These are phyloP conservation scores for Ctenomys sociabilis DNA, from an alignment of 2,113 vertebrate species.

Conservation along the genomic window DNA sequence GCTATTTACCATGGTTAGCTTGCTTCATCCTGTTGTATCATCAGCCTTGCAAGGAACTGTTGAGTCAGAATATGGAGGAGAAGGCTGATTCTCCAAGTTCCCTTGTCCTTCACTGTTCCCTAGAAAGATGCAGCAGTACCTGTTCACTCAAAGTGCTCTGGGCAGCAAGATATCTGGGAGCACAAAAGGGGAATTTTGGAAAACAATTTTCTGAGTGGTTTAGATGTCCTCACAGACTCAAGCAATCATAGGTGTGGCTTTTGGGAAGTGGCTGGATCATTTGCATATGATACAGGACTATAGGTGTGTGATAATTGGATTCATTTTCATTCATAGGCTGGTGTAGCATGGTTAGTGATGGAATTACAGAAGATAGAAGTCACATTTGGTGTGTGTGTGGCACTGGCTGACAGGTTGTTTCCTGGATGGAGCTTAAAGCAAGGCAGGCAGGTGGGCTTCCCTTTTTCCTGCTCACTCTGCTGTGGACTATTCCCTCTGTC, in stretches of 20 bases:
- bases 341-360: neutral
- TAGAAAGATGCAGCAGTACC: neutral
- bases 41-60: neutral
- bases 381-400: too few relatives aligned
- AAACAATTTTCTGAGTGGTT: neutral
- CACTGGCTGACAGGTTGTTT: neutral
- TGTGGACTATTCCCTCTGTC: neutral
- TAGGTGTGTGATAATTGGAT: neutral
- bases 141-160: neutral
- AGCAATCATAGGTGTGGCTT: accelerated
- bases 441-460: neutral
- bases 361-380: neutral
- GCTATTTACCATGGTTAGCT: neutral
- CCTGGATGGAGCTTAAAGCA: neutral
- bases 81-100: neutral
- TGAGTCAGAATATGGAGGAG: neutral
- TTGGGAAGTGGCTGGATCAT: neutral
- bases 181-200: neutral
- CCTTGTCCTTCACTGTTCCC: neutral
- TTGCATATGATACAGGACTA: neutral
- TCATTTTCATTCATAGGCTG: too few relatives aligned
- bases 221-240: neutral
- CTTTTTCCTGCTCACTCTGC: neutral
- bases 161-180: neutral
- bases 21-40: neutral